These are phyloP conservation scores for Achatina immaculata DNA, from an alignment of 1,140 invertebrate species.

Conservation along the genomic window DNA sequence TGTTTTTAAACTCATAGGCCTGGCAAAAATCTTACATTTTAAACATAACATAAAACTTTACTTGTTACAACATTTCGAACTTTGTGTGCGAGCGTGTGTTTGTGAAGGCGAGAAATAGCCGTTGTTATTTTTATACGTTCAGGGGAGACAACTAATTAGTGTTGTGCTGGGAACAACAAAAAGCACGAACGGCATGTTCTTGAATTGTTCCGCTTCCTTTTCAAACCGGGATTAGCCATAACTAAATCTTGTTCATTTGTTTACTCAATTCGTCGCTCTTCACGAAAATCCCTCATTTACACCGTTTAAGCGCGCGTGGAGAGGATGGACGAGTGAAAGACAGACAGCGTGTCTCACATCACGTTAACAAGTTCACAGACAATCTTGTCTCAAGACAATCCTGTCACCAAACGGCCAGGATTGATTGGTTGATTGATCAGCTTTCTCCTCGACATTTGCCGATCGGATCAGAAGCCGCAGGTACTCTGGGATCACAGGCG, in stretches of 20 bases:
- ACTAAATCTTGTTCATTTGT: not conserved
- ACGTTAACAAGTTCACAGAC: constrained; percentile 5
- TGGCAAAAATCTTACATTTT: too few relatives aligned
- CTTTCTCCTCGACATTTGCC: not conserved
- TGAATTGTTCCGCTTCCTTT: not conserved
- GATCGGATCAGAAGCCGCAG: not conserved
- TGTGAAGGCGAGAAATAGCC: too few relatives aligned
- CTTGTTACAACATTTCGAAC: too few relatives aligned
- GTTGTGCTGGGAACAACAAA: not conserved
- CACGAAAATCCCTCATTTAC: constrained; percentile 3
- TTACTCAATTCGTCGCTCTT: not conserved
- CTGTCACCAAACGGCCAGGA: constrained; percentile 7
- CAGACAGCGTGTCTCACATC: constrained; percentile 14
- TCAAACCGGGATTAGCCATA: not conserved
- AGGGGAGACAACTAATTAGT: not conserved
- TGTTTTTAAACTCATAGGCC: too few relatives aligned
- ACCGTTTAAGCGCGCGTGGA: constrained; percentile 3
- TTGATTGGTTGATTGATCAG: constrained; percentile 15
- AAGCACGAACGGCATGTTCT: not conserved
- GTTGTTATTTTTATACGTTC: not conserved
- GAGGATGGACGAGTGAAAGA: not conserved
- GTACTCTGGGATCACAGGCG: not conserved
- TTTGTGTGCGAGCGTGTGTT: too few relatives aligned
- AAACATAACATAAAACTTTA: too few relatives aligned
- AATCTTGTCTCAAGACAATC: constrained; percentile 3